Conservation (phyloP, 2,113 vertebrate species). For the Sminthopsis crassicaudata region DNA sequence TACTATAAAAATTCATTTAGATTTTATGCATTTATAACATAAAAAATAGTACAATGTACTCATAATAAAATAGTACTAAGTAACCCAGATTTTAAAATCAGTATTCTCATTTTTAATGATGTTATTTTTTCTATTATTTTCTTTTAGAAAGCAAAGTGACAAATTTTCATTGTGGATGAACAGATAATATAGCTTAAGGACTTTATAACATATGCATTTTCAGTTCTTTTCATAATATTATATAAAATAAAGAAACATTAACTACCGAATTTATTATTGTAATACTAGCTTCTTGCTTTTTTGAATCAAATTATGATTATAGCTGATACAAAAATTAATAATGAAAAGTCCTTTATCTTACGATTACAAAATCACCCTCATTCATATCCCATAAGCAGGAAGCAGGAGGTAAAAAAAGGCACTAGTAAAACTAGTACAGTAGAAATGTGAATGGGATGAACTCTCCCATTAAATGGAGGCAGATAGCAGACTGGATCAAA, state of each 20-base stretch:
- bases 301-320: constrained; percentile 60
- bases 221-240: constrained; percentile 7
- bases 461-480: too few relatives aligned
- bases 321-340: constrained; percentile 32
- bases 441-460: too few relatives aligned
- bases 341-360: neutral
- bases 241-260: constrained; percentile 42
- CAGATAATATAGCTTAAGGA: constrained; percentile 37
- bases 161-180: neutral
- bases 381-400: constrained; percentile 39
- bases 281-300: neutral
- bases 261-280: constrained; percentile 13
- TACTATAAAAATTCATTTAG: constrained; percentile 3
- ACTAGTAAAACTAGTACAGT: constrained; percentile 4
- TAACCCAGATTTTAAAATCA: constrained; percentile 37
- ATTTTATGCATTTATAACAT: constrained; percentile 11
- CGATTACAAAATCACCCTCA: constrained; percentile 1
- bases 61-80: neutral
- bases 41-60: neutral
- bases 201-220: neutral
- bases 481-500: too few relatives aligned
- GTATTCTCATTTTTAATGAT: neutral
- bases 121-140: neutral
- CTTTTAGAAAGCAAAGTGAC: constrained; percentile 18
- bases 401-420: neutral